Percentiles rank a stretch among this genome's conserved stretches.
Conservation (phyloP, 2,797 vertebrate species). For the Borostomias antarcticus region DNA sequence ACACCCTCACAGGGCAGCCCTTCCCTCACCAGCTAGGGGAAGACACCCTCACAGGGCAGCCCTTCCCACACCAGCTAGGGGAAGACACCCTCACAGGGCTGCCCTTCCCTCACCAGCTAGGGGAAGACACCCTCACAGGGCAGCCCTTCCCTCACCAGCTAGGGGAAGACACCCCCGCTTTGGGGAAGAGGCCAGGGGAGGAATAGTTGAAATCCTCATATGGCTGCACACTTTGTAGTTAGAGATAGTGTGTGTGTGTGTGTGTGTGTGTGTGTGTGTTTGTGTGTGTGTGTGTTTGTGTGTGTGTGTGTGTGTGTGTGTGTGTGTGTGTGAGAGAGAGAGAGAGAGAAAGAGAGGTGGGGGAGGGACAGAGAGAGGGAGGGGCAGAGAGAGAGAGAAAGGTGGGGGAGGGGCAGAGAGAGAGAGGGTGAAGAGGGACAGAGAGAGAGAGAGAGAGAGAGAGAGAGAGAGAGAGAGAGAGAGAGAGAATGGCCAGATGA, state of each 20-base stretch:
- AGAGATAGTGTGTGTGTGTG: no score
- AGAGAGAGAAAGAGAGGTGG: no score
- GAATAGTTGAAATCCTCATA: slow-evolving; percentile 34
- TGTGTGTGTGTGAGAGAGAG: not conserved
- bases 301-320: no score
- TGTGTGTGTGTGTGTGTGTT: no score
- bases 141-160: no score
- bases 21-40: slow-evolving; percentile 54
- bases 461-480: not conserved
- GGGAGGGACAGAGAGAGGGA: no score
- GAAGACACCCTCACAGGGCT: slow-evolving; percentile 57
- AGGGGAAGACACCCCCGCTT: no score
- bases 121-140: slow-evolving; percentile 59
- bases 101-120: slow-evolving; percentile 53
- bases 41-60: slow-evolving; percentile 58
- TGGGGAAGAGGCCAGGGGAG: slow-evolving; percentile 37
- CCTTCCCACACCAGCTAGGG: no score
- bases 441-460: no score
- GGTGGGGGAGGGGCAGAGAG: not conserved
- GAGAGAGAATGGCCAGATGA: slow-evolving; percentile 36
- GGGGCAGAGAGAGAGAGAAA: no score
- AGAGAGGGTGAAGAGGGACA: not conserved
- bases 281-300: no score
- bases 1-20: slow-evolving; percentile 57
- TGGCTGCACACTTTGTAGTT: slow-evolving; percentile 10